These are phyloP conservation scores for Spilosoma lubricipeda DNA, from an alignment of 2,888 invertebrate genomes.

Conservation along the genomic window DNA sequence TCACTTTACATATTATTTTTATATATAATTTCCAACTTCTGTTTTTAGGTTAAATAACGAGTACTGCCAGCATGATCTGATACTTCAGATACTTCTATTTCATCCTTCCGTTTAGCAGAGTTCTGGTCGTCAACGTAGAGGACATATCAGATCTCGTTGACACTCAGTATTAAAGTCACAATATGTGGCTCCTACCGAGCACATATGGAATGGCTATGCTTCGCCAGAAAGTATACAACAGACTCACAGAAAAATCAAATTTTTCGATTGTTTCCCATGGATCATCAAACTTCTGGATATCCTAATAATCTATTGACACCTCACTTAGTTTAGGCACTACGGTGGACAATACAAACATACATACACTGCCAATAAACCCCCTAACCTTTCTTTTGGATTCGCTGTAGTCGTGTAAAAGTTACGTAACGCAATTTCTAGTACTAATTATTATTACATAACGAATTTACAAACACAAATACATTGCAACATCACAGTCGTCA, in stretches of 20 bases:
- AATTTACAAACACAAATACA: conserved; percentile 4
- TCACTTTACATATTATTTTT: not conserved
- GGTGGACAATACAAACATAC: too few relatives aligned
- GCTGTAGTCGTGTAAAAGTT: not conserved
- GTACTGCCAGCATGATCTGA: not conserved
- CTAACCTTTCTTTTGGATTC: too few relatives aligned
- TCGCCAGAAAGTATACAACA: not conserved
- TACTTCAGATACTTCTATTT: not conserved
- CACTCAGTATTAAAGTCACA: not conserved
- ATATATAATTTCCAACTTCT: too few relatives aligned
- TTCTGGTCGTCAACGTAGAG: not conserved
- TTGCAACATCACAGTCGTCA: conserved; percentile 1
- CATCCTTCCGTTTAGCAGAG: not conserved
- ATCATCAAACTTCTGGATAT: too few relatives aligned
- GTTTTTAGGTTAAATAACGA: not conserved
- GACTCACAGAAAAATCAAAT: too few relatives aligned
- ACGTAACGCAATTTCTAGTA: not conserved
- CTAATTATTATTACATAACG: not conserved
- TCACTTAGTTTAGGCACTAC: too few relatives aligned
- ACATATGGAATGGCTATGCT: not conserved
- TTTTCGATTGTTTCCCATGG: too few relatives aligned
- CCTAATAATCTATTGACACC: too few relatives aligned
- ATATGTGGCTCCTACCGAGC: not conserved
- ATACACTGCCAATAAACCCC: too few relatives aligned
- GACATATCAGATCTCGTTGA: not conserved